Evolutionary conservation across 2,888 invertebrate species (phyloP), one percentile per base, ranked within the genome.

Genomic region (Drepana falcataria): DNA sequence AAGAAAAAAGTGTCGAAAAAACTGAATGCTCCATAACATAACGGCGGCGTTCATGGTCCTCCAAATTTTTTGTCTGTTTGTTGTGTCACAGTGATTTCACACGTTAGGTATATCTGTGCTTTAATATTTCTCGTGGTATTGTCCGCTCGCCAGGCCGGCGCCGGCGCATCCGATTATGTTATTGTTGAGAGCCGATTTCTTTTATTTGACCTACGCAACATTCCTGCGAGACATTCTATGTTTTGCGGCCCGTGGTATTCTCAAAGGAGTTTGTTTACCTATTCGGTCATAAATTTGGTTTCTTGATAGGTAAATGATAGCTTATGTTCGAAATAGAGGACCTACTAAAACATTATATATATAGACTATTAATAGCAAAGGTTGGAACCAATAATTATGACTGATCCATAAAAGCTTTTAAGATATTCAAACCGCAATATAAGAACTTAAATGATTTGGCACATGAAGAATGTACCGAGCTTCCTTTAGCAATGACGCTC

Each of bases 161-260:
- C 87, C 86, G 73, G 82, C 81, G 84, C 84, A 80, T 77, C 82
- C 83, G 83, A 86, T 84, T 85, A 83, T 86, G 86, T 87, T 85
- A 87, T 87, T 87, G 85, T 87, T 81, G 80, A 79, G 80, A 78
- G 73, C 76, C 79, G 74, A 82, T 83, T 87, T 85, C 87, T 83
- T 88, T 87, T 88, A 87, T 87, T 85, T 85, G 84, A 87, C 80
- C 83, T 81, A 83, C 77, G 81, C 79, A 83, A 80, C 81, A 80
- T 83, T 83, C 82, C 67, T 76, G 64, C 64, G 62, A 64, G 71
- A 73, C 73, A 75, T 77, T 72, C 69, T 69, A 69, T 82, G 82
- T 83, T 85, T 84, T 81, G 85, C 85, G 79, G 77, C 52, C 53
- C 70, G 68, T 70, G 75, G 68, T 71, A 75, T 72, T 79, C 77